phyloP scores from a whole-genome alignment of 2,888 invertebrate species.

The Drosophila merina region DNA sequence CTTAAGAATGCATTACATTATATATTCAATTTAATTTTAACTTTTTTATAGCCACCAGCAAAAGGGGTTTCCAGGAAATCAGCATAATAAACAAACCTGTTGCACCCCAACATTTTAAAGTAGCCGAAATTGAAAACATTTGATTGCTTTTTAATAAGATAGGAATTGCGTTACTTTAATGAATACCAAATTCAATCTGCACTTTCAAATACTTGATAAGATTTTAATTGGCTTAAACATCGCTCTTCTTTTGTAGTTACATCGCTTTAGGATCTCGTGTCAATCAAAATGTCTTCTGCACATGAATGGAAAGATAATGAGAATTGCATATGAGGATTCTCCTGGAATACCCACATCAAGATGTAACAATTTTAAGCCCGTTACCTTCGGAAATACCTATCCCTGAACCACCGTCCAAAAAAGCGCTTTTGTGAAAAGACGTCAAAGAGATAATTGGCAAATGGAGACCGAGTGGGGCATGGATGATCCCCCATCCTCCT shows the following conservation, averaged over 20 bases:
- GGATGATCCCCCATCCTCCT: slow-evolving; percentile 16
- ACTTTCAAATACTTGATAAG: background rate
- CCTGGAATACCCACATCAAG: background rate
- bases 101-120: background rate
- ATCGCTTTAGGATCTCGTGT: background rate
- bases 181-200: background rate
- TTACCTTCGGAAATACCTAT: background rate
- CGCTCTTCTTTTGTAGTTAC: slow-evolving; percentile 8
- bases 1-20: background rate
- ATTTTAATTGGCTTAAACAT: background rate
- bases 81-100: background rate
- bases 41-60: background rate
- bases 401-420: slow-evolving; percentile 9
- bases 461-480: slow-evolving; percentile 22
- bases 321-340: background rate
- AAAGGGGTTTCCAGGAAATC: background rate
- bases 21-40: background rate
- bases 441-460: background rate
- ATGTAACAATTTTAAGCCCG: background rate
- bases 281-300: background rate
- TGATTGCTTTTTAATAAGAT: background rate
- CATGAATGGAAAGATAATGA: background rate
- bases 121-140: background rate
- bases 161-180: background rate
- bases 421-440: background rate